Base-by-base conservation (phyloP, 1,140 invertebrate genomes). In the Aphelenchoides fujianensis region DNA sequence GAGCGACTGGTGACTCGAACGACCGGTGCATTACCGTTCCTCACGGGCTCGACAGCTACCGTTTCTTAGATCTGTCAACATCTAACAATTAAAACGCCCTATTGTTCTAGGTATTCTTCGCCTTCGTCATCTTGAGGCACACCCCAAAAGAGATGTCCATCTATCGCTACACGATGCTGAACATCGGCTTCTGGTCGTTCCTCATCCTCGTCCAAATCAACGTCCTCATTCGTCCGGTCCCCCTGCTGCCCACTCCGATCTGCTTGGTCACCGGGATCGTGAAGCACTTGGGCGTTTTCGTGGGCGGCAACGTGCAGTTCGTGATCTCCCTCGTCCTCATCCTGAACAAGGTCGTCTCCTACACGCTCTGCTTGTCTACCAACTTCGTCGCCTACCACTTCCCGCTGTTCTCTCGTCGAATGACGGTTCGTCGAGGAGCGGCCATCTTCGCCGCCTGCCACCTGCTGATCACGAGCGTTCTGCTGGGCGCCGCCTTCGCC, bases 71-170 rank as follows among this genome's bases (percentile, higher is more conserved):
- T n/a, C n/a, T n/a, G n/a, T n/a, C n/a, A n/a, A n/a, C n/a, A n/a
- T n/a, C n/a, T n/a, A n/a, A n/a, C n/a, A n/a, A n/a, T n/a, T n/a
- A n/a, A n/a, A n/a, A n/a, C n/a, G n/a, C n/a, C n/a, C 27, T 7
- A 7, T 59, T 5, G 55, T 5, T 59, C 5, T 32, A 59, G 34
- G 12, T 59, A 16, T 5, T 66, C 34, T 66, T 66, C 53, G 23
- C 32, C 1, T 31, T 66, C 2, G 16, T 66, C 28, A 30, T 66
- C 12, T 37, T 66, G 31, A 19, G 37, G 23, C 63, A 66, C 63
- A 66, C 63, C 12, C 63, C 63, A 66, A 66, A 66, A 66, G 63
- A 66, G 31, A 66, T 66, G 63, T n/a, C 16, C 1, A 32, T 35
- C 31, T 66, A 32, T 30, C 16, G 31, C 36, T 37, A 66, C 63